phyloP scores from a whole-genome alignment of 2,888 invertebrate genomes.

The Alloscopus bannaensis region DNA sequence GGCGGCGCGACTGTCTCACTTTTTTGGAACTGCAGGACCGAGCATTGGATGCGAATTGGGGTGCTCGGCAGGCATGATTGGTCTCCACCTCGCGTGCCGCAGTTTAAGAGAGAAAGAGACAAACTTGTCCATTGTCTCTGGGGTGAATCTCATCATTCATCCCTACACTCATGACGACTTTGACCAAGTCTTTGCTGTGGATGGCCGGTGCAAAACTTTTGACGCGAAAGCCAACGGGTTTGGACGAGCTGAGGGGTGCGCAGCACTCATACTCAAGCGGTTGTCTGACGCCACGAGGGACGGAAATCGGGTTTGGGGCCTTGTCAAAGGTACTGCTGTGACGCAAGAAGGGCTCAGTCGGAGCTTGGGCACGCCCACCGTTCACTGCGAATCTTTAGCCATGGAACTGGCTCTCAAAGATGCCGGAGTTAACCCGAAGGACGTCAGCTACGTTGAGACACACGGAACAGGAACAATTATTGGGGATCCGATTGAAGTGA shows the following conservation, averaged over 20 bases:
- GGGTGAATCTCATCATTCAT: constrained; percentile 57
- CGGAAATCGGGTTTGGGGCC: constrained; percentile 40
- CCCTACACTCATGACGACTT: constrained; percentile 15
- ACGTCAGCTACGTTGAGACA: constrained; percentile 38
- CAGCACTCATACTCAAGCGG: constrained; percentile 54
- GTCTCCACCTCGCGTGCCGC: constrained; percentile 59
- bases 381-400: constrained; percentile 40
- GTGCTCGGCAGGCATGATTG: constrained; percentile 62
- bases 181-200: constrained; percentile 35
- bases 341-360: constrained; percentile 74
- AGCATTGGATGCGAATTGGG: constrained; percentile 53
- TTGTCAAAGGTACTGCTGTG: constrained; percentile 72
- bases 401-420: constrained; percentile 50
- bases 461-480: constrained; percentile 43
- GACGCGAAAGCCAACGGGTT: constrained; percentile 60
- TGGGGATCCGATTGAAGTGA: constrained; percentile 57
- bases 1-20: constrained; percentile 51
- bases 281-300: constrained; percentile 45
- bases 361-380: constrained; percentile 74
- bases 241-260: constrained; percentile 62
- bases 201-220: constrained; percentile 61
- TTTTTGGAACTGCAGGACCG: constrained; percentile 60
- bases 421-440: constrained; percentile 48
- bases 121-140: constrained; percentile 50
- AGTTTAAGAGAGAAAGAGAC: constrained; percentile 48